Conservation (phyloP, 2,888 invertebrate species). For the Plagiodera versicolora region DNA sequence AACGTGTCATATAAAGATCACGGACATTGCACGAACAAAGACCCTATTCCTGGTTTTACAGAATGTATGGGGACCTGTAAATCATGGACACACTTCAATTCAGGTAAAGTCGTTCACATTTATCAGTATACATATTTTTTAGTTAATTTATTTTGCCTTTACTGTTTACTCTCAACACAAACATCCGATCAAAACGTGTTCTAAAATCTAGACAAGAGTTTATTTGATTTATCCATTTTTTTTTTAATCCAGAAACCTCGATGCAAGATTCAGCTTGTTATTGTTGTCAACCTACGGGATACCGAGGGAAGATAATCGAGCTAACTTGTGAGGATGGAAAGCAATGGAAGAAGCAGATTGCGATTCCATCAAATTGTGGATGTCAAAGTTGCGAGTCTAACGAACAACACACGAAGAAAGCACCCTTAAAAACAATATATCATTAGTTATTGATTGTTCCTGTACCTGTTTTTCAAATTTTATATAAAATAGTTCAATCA, state of each 20-base stretch:
- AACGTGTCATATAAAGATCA: constrained; percentile 54
- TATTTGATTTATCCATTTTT: too few species aligned
- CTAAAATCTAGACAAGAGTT: too few species aligned
- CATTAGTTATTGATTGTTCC: background rate
- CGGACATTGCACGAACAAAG: constrained; percentile 67
- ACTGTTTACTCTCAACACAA: too few species aligned
- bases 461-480: too few species aligned
- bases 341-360: constrained; percentile 45
- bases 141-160: too few species aligned
- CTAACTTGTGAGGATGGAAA: constrained; percentile 50
- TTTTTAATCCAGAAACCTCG: constrained; percentile 59
- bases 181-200: too few species aligned
- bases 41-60: constrained; percentile 63
- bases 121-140: too few species aligned
- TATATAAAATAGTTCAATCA: too few species aligned
- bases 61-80: constrained; percentile 73
- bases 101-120: constrained; percentile 59
- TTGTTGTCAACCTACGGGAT: constrained; percentile 57
- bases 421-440: background rate
- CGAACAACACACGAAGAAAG: background rate
- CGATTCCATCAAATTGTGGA: constrained; percentile 50
- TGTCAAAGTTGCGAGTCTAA: constrained; percentile 46
- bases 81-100: constrained; percentile 70
- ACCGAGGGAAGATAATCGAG: constrained; percentile 44
- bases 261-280: constrained; percentile 60